A percentile compares a stretch with the other conserved stretches of the same genome.
These are phyloP conservation scores for Oophaga sylvatica DNA, from an alignment of 2,797 vertebrate genomes.

Conservation along the genomic window DNA sequence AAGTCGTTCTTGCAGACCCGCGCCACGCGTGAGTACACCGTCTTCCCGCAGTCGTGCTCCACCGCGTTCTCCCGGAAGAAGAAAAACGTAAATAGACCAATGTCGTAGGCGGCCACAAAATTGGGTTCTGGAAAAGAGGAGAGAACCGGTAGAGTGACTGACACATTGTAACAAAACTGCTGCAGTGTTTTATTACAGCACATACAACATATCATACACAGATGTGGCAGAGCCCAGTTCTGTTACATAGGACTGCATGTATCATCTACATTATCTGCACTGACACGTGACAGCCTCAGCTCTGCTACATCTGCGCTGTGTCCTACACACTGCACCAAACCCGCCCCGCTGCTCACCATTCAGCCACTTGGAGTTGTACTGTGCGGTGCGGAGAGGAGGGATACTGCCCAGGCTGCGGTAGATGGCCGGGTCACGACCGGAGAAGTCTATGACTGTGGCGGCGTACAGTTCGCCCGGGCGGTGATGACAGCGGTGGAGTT, in stretches of 20 bases:
- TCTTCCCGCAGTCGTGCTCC: conserved; percentile 95
- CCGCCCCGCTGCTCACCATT: conserved; percentile 80
- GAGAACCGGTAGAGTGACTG: background rate
- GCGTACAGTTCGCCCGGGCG: conserved; percentile 94
- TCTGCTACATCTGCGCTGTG: background rate
- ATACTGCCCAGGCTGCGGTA: conserved; percentile 95
- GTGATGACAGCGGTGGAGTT: conserved; percentile 97
- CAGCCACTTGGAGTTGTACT: conserved; percentile 99
- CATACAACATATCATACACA: no score
- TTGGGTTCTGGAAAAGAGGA: conserved; percentile 84
- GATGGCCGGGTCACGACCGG: conserved; percentile 94
- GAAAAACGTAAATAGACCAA: conserved; percentile 95
- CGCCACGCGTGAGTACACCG: conserved; percentile 92
- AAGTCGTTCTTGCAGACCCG: conserved; percentile 97
- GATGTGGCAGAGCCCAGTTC: background rate
- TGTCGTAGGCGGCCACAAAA: conserved; percentile 95
- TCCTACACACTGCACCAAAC: no score
- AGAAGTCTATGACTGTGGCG: conserved; percentile 97
- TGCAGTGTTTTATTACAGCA: no score
- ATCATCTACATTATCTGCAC: background rate
- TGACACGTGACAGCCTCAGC: background rate
- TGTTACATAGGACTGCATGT: conserved; percentile 3
- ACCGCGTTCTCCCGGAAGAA: conserved; percentile 95
- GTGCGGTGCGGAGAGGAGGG: conserved; percentile 92
- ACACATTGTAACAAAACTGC: background rate